These are phyloP conservation scores for Apodemia hepburni DNA, from an alignment of 2,888 invertebrate species.

Conservation along the genomic window DNA sequence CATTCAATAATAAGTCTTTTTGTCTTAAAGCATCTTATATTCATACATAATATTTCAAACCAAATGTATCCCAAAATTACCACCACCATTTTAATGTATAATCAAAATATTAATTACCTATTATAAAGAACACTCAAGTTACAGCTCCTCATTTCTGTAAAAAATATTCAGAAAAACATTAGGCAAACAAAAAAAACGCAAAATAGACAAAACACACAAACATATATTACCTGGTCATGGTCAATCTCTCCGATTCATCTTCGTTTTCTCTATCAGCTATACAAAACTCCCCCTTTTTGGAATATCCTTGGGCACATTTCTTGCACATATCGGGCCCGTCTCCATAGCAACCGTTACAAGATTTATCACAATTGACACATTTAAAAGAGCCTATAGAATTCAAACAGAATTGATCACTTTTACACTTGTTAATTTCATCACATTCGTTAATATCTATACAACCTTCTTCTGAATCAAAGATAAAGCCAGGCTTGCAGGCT, in stretches of 20 bases:
- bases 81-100: conserved; percentile 44
- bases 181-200: conserved; percentile 21
- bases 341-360: conserved; percentile 91
- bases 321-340: conserved; percentile 96
- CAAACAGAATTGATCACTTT: conserved; percentile 89
- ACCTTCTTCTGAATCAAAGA: conserved; percentile 85
- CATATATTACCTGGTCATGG: conserved; percentile 52
- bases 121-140: conserved; percentile 40
- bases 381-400: conserved; percentile 92
- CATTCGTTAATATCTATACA: conserved; percentile 95
- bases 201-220: background rate
- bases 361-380: conserved; percentile 91
- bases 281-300: conserved; percentile 87
- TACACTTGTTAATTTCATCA: conserved; percentile 75
- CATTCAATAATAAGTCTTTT: too few relatives aligned
- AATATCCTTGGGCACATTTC: conserved; percentile 88
- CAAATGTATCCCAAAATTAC: conserved; percentile 29
- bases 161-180: conserved; percentile 39
- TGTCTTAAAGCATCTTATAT: background rate
- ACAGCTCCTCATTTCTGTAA: conserved; percentile 70
- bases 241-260: conserved; percentile 48
- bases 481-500: conserved; percentile 85
- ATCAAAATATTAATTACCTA: conserved; percentile 48
- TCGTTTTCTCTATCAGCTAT: conserved; percentile 81
- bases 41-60: too few relatives aligned